Conservation (phyloP, 2,113 vertebrate species). For the Nyctereutes procyonoides region DNA sequence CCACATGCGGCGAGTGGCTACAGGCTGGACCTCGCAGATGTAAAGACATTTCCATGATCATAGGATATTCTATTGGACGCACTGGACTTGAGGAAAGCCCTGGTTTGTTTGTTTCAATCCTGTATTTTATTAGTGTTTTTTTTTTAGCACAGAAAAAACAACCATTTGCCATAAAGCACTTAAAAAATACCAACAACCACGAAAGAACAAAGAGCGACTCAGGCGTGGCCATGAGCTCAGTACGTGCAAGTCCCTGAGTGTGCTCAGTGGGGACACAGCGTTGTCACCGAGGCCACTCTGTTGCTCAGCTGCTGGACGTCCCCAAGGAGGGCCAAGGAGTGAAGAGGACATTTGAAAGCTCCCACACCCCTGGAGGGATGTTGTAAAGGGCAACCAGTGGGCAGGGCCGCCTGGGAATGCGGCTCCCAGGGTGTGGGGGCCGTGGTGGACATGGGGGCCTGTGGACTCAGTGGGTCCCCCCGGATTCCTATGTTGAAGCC, state of each 20-base stretch:
- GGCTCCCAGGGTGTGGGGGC: neutral
- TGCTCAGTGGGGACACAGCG: accelerated
- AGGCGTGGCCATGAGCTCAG: accelerated
- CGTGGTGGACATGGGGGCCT: accelerated
- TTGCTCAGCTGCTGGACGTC: neutral
- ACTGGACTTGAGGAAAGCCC: neutral
- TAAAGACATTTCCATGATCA: neutral
- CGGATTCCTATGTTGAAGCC: neutral
- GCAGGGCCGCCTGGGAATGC: neutral
- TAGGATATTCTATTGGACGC: neutral
- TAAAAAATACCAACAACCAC: neutral
- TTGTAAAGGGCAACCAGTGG: neutral
- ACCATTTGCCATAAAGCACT: neutral
- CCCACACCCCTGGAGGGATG: neutral
- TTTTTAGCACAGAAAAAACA: neutral
- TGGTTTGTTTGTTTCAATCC: neutral
- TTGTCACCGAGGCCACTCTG: too few relatives aligned
- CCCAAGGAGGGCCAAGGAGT: neutral
- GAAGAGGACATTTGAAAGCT: neutral
- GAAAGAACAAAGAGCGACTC: neutral
- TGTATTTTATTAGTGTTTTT: neutral
- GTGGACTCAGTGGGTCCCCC: neutral
- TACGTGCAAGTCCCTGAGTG: accelerated
- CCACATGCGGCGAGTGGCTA: accelerated
- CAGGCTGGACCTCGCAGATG: accelerated